A percentile compares a stretch with the other conserved stretches of the same genome.
phyloP scores from a whole-genome alignment of 2,888 invertebrate species.

The Apodemia duryi region DNA sequence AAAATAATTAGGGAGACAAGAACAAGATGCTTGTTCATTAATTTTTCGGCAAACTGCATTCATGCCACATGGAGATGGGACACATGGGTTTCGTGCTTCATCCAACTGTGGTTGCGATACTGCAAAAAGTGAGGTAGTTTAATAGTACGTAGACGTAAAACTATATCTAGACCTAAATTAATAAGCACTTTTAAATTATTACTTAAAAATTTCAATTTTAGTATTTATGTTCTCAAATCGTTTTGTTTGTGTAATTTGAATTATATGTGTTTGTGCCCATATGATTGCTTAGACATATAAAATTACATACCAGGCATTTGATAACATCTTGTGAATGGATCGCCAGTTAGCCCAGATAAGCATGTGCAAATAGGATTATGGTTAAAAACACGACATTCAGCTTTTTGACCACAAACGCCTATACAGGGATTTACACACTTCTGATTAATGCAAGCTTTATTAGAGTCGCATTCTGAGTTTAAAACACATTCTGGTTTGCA shows the following conservation, averaged over 20 bases:
- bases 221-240: no score
- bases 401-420: slow-evolving; percentile 84
- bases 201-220: no score
- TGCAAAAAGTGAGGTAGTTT: slow-evolving; percentile 28
- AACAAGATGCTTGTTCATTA: slow-evolving; percentile 80
- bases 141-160: neutral
- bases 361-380: slow-evolving; percentile 86
- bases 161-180: neutral
- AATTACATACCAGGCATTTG: slow-evolving; percentile 62
- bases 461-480: slow-evolving; percentile 81
- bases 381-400: slow-evolving; percentile 85
- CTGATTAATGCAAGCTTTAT: slow-evolving; percentile 83
- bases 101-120: slow-evolving; percentile 53
- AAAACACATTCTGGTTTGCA: slow-evolving; percentile 85
- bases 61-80: slow-evolving; percentile 84
- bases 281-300: neutral
- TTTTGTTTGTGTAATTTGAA: neutral
- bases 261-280: neutral
- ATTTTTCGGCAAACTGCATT: slow-evolving; percentile 79
- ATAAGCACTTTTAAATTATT: no score
- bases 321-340: slow-evolving; percentile 84
- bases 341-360: slow-evolving; percentile 78
- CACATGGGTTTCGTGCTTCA: slow-evolving; percentile 79
- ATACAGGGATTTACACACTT: slow-evolving; percentile 86
- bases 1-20: slow-evolving; percentile 78